Evolutionary conservation across 1,140 invertebrate species (phyloP).

Genomic region (Magallana angulata): DNA sequence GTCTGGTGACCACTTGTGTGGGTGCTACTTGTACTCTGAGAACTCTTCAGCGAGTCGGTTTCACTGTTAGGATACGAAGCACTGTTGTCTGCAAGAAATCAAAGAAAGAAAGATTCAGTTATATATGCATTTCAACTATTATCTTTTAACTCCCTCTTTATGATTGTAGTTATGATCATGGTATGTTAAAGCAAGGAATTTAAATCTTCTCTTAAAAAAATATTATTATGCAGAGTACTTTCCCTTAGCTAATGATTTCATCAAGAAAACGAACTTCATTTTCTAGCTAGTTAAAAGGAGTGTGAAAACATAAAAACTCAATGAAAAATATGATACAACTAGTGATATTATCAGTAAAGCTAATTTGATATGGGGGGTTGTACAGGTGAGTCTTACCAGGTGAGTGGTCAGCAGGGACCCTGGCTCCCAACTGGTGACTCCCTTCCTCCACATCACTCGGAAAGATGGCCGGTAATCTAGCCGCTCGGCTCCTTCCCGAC

Average conservation of each 20-base stretch:
- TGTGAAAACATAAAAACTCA: no score
- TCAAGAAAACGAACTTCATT: no score
- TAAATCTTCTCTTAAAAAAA: no score
- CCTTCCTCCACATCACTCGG: slow-evolving; percentile 74
- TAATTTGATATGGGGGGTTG: no score
- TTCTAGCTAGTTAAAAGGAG: no score
- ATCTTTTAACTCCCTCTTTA: neutral
- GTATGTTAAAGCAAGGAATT: no score
- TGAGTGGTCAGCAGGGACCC: slow-evolving; percentile 65
- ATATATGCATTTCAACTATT: neutral
- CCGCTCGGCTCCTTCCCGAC: slow-evolving; percentile 70
- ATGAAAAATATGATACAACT: no score
- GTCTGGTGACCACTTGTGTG: slow-evolving; percentile 66
- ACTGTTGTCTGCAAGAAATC: slow-evolving; percentile 66
- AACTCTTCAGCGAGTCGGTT: slow-evolving; percentile 73
- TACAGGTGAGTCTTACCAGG: slow-evolving; percentile 48
- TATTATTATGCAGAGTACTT: no score
- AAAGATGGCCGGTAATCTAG: slow-evolving; percentile 68
- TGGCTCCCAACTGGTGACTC: slow-evolving; percentile 56
- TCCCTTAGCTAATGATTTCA: no score
- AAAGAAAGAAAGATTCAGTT: neutral
- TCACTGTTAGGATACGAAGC: slow-evolving; percentile 72
- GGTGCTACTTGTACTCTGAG: slow-evolving; percentile 70
- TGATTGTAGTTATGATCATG: no score
- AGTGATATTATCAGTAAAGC: no score